Evolutionary conservation across 2,113 vertebrate genomes (phyloP), one percentile per base, ranked within the genome.

Genomic region (Gallinago media): DNA sequence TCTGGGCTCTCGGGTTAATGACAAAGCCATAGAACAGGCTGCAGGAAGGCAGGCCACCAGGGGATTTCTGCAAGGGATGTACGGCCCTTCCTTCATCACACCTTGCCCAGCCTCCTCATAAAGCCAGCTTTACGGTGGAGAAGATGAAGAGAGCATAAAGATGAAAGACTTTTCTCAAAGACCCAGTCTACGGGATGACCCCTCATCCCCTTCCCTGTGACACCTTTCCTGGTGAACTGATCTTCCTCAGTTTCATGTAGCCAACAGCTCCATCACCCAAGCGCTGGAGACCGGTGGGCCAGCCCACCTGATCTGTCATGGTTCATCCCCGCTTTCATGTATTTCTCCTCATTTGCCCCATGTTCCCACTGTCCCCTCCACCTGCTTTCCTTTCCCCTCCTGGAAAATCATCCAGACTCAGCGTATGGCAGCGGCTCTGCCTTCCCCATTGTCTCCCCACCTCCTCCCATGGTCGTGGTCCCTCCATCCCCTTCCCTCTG

Each of bases 401-500:
- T 6, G 8, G 19, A 34, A 12, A 40, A 71, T 27, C 2, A 6
- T 20, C 0, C 2, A 36, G 9, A 11, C 52, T 31, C 1, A 0
- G 38, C 3, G 1, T 20, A 25, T 2, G 8, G 50, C 61, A 49
- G 31, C 2, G 1, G 14, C 40, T 70, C 54, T 46, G 63, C 61
- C 79, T 58, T 65, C 46, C 36, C 49, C 5, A 11, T 10, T 16
- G 3, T 9, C 36, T 56, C 17, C 55, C 50, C 65, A 73, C 44
- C n/a, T 47, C 6, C 2, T 25, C 16, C 56, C 1, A 0, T 3
- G 2, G 5, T 2, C 1, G 0, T 1, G 0, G n/a, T 73, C 15
- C 29, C 29, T 58, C 20, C 27, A 49, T 21, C 56, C 55, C 9
- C 25, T 66, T 58, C 66, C 52, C 46, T 34, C n/a, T 49, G 36